Percentiles rank a stretch among this genome's conserved stretches.
Evolutionary conservation across 1,140 invertebrate species (phyloP).

Genomic region (Polypedilum pembai): DNA sequence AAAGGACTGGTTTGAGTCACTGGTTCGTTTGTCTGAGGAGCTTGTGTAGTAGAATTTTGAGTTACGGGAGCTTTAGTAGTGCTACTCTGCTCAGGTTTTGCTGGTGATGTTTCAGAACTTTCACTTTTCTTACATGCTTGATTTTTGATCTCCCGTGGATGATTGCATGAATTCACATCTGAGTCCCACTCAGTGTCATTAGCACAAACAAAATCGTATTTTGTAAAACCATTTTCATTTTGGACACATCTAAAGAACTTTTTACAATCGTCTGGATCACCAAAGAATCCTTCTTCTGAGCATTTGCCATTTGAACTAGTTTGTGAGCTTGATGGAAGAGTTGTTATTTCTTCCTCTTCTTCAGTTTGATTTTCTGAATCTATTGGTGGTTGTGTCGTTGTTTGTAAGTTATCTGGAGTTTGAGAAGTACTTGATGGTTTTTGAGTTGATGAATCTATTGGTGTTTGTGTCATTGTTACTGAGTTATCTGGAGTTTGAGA

Average conservation of each 20-base stretch:
- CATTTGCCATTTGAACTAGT: conserved; percentile 25
- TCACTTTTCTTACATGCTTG: not conserved
- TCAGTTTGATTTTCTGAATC: not conserved
- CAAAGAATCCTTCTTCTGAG: conserved; percentile 38
- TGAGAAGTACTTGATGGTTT: not conserved
- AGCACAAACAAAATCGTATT: conserved; percentile 53
- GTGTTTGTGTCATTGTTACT: too few relatives aligned
- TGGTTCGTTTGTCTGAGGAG: not conserved
- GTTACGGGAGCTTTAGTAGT: not conserved
- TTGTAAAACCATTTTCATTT: conserved; percentile 50
- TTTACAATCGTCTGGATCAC: conserved; percentile 53
- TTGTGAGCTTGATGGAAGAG: not conserved
- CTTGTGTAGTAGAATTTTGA: not conserved
- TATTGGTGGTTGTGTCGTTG: not conserved
- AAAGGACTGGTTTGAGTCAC: too few relatives aligned
- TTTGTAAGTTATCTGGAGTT: not conserved
- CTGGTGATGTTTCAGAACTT: conserved; percentile 32
- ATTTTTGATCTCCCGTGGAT: conserved; percentile 36
- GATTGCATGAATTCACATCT: conserved; percentile 47
- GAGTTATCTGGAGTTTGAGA: not conserved
- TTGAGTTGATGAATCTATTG: not conserved
- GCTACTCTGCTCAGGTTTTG: not conserved
- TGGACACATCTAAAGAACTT: conserved; percentile 67
- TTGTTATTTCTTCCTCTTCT: not conserved
- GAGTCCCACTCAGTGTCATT: conserved; percentile 56